phyloP scores from a whole-genome alignment of 2,888 invertebrate genomes.

The Syrphus vitripennis region DNA sequence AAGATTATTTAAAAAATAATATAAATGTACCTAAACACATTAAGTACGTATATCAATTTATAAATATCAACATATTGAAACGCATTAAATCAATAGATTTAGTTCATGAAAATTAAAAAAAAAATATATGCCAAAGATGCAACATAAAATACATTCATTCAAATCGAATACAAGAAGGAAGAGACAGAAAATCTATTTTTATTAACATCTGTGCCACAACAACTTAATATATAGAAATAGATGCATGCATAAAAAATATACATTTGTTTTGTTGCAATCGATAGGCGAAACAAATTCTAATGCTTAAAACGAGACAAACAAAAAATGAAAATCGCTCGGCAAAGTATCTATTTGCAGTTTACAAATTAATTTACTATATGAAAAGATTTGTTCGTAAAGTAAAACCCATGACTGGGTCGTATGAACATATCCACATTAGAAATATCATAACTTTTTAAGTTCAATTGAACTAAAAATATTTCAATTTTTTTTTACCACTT shows the following conservation, averaged over 20 bases:
- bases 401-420: not conserved
- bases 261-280: conserved; percentile 36
- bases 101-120: not conserved
- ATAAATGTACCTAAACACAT: too few species aligned
- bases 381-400: not conserved
- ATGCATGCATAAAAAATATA: too few species aligned
- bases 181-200: conserved; percentile 46
- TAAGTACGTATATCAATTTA: too few species aligned
- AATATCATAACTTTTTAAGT: too few species aligned
- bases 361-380: conserved; percentile 47
- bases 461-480: too few species aligned
- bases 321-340: not conserved
- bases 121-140: not conserved
- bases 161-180: not conserved
- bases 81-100: conserved; percentile 25
- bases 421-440: too few species aligned
- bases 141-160: conserved; percentile 35
- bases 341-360: not conserved
- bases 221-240: not conserved
- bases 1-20: too few species aligned
- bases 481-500: too few species aligned
- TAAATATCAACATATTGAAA: not conserved
- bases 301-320: not conserved
- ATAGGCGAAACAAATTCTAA: conserved; percentile 10
- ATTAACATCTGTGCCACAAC: conserved; percentile 29